Evolutionary conservation across 2,888 invertebrate genomes (phyloP).

Genomic region (Drosophila incognita): DNA sequence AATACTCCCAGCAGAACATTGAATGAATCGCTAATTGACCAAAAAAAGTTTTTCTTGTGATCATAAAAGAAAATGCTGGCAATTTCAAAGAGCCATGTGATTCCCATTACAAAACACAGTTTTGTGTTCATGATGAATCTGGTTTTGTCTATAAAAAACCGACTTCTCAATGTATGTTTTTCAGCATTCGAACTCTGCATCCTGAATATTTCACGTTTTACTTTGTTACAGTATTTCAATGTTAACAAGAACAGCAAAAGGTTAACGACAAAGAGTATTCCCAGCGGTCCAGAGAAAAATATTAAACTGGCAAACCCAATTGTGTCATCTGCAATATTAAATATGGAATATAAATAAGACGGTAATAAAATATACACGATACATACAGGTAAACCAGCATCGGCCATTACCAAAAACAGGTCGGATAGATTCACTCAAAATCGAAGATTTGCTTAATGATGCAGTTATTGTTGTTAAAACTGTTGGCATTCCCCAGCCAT

Average conservation of each 20-base stretch:
- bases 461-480: conserved; percentile 87
- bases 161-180: conserved; percentile 87
- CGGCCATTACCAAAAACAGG: conserved; percentile 87
- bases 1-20: conserved; percentile 90
- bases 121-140: conserved; percentile 90
- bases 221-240: conserved; percentile 89
- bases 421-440: conserved; percentile 86
- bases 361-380: neutral
- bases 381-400: conserved; percentile 88
- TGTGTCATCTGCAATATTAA: conserved; percentile 73
- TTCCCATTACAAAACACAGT: conserved; percentile 92
- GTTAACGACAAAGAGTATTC: conserved; percentile 88
- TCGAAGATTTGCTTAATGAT: conserved; percentile 86
- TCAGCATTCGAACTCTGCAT: conserved; percentile 88
- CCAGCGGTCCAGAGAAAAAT: conserved; percentile 89
- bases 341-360: neutral
- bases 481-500: conserved; percentile 90
- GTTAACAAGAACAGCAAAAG: conserved; percentile 89
- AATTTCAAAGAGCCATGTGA: conserved; percentile 90
- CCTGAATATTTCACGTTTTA: conserved; percentile 90
- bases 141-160: conserved; percentile 89
- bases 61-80: conserved; percentile 87
- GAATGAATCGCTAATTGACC: conserved; percentile 87
- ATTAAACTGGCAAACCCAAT: conserved; percentile 85
- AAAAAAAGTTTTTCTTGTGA: conserved; percentile 85